Conservation (phyloP, 2,797 vertebrate species). For the Smutsia gigantea region DNA sequence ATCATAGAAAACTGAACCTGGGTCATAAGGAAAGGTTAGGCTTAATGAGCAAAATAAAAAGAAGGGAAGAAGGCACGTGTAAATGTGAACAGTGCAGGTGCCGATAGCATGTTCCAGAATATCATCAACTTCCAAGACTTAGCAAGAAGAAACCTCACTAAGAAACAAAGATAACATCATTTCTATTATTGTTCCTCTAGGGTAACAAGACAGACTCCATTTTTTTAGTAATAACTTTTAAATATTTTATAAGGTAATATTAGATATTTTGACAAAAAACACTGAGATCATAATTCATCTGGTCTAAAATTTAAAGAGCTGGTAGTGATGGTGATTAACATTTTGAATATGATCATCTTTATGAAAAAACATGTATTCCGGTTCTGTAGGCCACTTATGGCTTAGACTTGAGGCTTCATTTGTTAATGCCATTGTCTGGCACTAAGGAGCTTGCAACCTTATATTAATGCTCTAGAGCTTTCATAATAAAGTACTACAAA, state of each 20-base stretch:
- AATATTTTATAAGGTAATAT: neutral
- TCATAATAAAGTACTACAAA: neutral
- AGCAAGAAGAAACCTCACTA: neutral
- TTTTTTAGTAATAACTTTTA: conserved; percentile 11
- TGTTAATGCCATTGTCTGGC: neutral
- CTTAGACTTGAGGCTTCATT: neutral
- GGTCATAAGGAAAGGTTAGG: neutral
- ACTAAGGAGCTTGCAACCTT: neutral
- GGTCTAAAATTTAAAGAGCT: neutral
- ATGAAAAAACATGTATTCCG: neutral
- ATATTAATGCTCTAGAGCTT: neutral
- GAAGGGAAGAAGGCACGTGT: neutral
- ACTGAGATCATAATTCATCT: conserved; percentile 5
- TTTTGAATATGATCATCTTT: neutral
- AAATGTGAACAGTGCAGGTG: neutral
- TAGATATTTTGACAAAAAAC: neutral
- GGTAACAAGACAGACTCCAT: neutral
- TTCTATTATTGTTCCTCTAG: neutral
- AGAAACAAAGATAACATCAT: neutral
- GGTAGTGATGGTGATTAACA: neutral
- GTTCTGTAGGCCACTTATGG: neutral
- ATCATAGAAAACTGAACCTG: neutral
- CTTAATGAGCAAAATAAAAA: neutral
- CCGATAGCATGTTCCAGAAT: neutral
- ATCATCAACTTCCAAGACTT: neutral